These are phyloP conservation scores for Pardalotus punctatus DNA, from an alignment of 2,113 vertebrate genomes.

Conservation along the genomic window DNA sequence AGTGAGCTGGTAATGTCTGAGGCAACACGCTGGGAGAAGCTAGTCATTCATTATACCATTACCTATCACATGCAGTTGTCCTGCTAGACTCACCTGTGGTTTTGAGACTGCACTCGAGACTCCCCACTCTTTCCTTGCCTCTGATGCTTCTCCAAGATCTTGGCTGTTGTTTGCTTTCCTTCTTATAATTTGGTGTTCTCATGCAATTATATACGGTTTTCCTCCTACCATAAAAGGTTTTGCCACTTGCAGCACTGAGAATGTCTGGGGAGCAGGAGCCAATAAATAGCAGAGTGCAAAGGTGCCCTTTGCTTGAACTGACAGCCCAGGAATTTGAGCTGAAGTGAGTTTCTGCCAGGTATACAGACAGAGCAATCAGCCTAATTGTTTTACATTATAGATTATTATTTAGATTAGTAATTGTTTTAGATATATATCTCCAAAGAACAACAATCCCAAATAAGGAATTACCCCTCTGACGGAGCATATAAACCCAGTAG, in stretches of 20 bases:
- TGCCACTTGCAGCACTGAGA: not conserved
- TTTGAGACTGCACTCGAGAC: not conserved
- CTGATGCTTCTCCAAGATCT: not conserved
- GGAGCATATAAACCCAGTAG: not conserved
- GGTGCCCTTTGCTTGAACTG: not conserved
- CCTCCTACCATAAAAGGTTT: not conserved
- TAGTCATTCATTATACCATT: fast-evolving
- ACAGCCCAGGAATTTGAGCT: not conserved
- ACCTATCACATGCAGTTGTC: not conserved
- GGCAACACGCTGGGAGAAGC: not conserved
- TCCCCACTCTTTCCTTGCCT: not conserved
- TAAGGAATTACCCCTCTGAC: not conserved
- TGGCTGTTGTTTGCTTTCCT: not conserved
- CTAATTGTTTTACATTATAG: too few relatives aligned
- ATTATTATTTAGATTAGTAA: too few relatives aligned
- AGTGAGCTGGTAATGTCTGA: not conserved
- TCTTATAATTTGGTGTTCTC: not conserved
- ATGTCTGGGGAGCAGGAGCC: not conserved
- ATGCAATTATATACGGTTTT: not conserved
- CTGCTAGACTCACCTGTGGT: not conserved
- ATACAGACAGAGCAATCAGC: not conserved
- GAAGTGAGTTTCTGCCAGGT: not conserved
- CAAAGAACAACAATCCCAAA: not conserved
- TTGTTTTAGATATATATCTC: not conserved
- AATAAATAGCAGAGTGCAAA: not conserved